These are phyloP conservation scores for Lasaia peninsularis DNA, from an alignment of 1,140 invertebrate genomes.

Conservation along the genomic window DNA sequence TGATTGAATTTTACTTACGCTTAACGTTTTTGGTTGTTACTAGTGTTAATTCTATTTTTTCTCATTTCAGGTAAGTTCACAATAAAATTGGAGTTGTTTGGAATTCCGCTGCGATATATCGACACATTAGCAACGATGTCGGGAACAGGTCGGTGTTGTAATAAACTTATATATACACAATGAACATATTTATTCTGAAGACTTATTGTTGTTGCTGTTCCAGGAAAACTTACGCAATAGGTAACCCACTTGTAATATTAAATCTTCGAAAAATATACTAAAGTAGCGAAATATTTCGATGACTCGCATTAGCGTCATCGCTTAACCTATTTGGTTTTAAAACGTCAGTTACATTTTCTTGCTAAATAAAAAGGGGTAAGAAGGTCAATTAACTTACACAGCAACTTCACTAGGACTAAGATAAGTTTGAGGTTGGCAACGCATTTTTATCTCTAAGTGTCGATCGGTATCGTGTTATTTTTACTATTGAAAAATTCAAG, in stretches of 20 bases:
- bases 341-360: too few species aligned
- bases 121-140: conserved; percentile 36
- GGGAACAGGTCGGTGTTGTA: conserved; percentile 27
- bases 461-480: too few species aligned
- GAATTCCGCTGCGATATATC: conserved; percentile 37
- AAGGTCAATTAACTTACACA: too few species aligned
- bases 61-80: conserved; percentile 59
- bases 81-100: conserved; percentile 48
- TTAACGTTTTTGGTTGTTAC: conserved; percentile 37
- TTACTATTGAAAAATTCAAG: too few species aligned
- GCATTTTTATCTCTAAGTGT: too few species aligned
- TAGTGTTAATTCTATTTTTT: conserved; percentile 39
- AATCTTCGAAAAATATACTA: not conserved
- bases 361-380: too few species aligned
- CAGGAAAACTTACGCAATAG: not conserved
- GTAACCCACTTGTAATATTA: not conserved
- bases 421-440: too few species aligned
- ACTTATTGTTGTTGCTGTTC: conserved; percentile 2
- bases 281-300: too few species aligned
- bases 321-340: too few species aligned
- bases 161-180: conserved; percentile 12
- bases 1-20: not conserved
- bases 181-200: conserved; percentile 14
- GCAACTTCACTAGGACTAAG: too few species aligned
- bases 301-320: too few species aligned